Conservation (phyloP, 2,113 vertebrate species). For the Sinocyclocheilus grahami region DNA sequence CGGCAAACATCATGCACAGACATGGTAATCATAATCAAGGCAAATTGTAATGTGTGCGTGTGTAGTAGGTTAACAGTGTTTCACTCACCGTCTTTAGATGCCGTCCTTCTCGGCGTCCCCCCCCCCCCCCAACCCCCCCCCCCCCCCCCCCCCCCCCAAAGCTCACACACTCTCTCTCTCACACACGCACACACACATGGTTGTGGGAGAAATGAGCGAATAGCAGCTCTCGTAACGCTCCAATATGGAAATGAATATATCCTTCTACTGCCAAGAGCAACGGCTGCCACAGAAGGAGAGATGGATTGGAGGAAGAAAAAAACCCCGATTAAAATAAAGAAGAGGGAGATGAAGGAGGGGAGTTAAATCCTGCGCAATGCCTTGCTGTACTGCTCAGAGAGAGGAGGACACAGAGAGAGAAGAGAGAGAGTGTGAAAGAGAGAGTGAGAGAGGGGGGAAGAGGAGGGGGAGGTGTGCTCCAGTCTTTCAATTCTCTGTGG, state of each 20-base stretch:
- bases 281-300: slow-evolving; percentile 9
- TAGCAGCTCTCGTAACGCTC: slow-evolving; percentile 36
- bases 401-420: background rate
- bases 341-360: slow-evolving; percentile 14
- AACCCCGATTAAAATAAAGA: slow-evolving; percentile 13
- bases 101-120: slow-evolving; percentile 6
- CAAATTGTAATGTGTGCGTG: background rate
- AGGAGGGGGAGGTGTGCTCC: background rate
- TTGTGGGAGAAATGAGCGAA: slow-evolving; percentile 32
- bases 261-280: slow-evolving; percentile 20
- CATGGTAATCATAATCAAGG: background rate
- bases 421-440: background rate
- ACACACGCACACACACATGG: background rate
- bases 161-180: background rate
- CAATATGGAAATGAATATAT: slow-evolving; percentile 38
- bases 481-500: slow-evolving; percentile 35
- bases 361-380: slow-evolving; percentile 25
- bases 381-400: slow-evolving; percentile 27
- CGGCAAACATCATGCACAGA: background rate
- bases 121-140: slow-evolving; percentile 7
- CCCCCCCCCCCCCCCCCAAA: background rate
- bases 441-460: too few species aligned
- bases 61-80: slow-evolving; percentile 10
- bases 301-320: background rate
- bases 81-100: slow-evolving; percentile 37